phyloP scores from a whole-genome alignment of 2,113 vertebrate genomes.

The Ceyx cyanopectus region DNA sequence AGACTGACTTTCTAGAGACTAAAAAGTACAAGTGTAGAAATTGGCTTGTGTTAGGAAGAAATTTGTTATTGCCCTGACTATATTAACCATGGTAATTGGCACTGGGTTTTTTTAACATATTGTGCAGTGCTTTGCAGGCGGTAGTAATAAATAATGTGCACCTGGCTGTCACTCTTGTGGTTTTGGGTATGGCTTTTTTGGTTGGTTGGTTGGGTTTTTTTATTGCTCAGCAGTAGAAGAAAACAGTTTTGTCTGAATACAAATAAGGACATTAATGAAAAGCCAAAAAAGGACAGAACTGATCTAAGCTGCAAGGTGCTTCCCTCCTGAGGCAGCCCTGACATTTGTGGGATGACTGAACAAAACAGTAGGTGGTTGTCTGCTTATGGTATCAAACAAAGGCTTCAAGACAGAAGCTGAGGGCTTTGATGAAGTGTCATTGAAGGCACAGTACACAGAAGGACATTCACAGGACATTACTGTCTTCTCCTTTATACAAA shows the following conservation, averaged over 20 bases:
- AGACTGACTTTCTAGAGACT: slow-evolving; percentile 28
- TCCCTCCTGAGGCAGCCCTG: neutral
- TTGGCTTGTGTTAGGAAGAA: slow-evolving; percentile 69
- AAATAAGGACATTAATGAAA: neutral
- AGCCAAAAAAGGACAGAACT: neutral
- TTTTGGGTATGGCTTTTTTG: neutral
- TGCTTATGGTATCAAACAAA: neutral
- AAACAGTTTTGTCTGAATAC: neutral
- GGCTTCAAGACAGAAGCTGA: neutral
- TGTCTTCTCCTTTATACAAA: no score
- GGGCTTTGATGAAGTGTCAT: neutral
- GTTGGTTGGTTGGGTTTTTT: neutral
- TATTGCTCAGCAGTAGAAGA: neutral
- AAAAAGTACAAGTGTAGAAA: slow-evolving; percentile 65
- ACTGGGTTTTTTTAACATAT: slow-evolving; percentile 65
- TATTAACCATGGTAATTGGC: slow-evolving; percentile 84
- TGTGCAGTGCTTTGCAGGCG: slow-evolving; percentile 74
- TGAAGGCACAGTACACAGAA: neutral
- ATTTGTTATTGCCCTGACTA: slow-evolving; percentile 82
- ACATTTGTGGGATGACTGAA: neutral
- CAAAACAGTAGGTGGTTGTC: neutral
- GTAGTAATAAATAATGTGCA: slow-evolving; percentile 86
- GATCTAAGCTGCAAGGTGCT: neutral
- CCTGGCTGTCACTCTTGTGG: neutral
- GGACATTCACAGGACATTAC: no score